Conservation (phyloP, 2,797 vertebrate genomes). For the Neoniphon sammara region DNA sequence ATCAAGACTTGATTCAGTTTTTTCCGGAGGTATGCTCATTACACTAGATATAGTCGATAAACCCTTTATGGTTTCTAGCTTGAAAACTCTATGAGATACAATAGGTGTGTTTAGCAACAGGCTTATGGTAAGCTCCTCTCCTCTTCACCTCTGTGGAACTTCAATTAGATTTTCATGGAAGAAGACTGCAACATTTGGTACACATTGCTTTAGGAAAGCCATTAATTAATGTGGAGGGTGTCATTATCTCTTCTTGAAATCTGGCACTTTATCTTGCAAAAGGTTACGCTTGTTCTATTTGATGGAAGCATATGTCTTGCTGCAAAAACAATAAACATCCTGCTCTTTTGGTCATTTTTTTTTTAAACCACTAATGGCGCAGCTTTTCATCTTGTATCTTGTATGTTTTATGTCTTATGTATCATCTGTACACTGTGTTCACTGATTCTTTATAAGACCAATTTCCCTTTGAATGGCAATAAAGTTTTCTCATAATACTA, state of each 20-base stretch:
- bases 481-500: no score
- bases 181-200: constrained; percentile 40
- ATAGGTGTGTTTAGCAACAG: constrained; percentile 57
- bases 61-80: constrained; percentile 20
- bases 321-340: background rate
- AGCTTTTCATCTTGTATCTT: no score
- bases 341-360: background rate
- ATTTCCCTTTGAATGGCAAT: no score
- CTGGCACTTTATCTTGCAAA: background rate
- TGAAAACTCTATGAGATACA: constrained; percentile 33
- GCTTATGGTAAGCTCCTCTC: constrained; percentile 5
- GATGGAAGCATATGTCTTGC: background rate
- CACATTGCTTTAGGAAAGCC: constrained; percentile 22
- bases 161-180: constrained; percentile 52
- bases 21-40: constrained; percentile 33
- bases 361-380: no score
- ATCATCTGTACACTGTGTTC: no score
- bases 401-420: no score
- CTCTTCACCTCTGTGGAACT: constrained; percentile 47
- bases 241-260: constrained; percentile 23
- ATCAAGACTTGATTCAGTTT: constrained; percentile 28
- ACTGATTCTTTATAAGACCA: no score
- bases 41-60: constrained; percentile 29
- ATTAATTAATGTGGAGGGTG: constrained; percentile 20
- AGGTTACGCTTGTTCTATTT: background rate